phyloP scores from a whole-genome alignment of 2,113 vertebrate species.

The Procapra przewalskii region DNA sequence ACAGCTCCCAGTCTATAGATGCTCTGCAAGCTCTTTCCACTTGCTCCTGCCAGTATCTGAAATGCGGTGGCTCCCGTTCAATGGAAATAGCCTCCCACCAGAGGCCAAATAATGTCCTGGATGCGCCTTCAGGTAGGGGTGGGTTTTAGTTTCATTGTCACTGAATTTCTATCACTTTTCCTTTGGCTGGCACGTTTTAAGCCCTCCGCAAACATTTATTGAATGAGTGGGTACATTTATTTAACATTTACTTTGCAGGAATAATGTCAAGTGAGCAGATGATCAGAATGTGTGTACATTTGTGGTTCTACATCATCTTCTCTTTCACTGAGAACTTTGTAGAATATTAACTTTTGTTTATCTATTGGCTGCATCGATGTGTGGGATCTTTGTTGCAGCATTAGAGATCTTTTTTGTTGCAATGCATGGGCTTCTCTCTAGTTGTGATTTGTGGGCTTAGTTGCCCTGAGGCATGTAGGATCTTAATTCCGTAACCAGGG shows the following conservation, averaged over 20 bases:
- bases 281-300: background rate
- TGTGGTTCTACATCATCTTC: background rate
- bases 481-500: background rate
- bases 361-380: background rate
- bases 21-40: background rate
- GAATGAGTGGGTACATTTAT: background rate
- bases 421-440: background rate
- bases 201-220: background rate
- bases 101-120: background rate
- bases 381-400: background rate
- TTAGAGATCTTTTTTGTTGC: background rate
- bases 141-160: background rate
- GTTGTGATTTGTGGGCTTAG: background rate
- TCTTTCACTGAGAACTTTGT: background rate
- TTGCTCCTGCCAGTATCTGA: background rate
- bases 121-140: background rate
- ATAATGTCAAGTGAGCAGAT: background rate
- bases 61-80: background rate
- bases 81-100: background rate
- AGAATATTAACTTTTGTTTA: background rate
- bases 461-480: background rate
- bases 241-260: background rate
- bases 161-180: background rate
- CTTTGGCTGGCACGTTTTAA: background rate
- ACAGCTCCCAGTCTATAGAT: background rate